Percentiles rank a stretch among this genome's conserved stretches.
phyloP scores from a whole-genome alignment of 2,888 invertebrate species.

The Agrilus mali region DNA sequence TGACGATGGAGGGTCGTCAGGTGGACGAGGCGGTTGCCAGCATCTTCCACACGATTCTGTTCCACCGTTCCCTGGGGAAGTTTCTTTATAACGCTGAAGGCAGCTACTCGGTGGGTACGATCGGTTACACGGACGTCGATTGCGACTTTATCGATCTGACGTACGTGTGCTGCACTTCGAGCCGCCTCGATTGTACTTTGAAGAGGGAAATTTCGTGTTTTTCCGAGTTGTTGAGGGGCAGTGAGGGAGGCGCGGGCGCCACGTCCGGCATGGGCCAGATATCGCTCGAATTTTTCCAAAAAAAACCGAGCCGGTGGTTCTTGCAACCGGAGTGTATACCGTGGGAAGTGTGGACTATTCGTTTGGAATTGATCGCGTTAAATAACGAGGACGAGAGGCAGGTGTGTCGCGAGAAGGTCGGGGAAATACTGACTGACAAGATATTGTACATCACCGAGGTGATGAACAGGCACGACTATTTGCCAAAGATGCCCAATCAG shows the following conservation, averaged over 20 bases:
- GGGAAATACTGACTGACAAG: conserved; percentile 81
- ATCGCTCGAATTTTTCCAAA: conserved; percentile 90
- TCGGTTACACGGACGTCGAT: conserved; percentile 92
- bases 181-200: conserved; percentile 56
- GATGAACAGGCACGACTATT: conserved; percentile 91
- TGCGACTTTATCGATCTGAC: conserved; percentile 98
- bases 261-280: conserved; percentile 65
- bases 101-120: conserved; percentile 89
- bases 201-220: conserved; percentile 67
- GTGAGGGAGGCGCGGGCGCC: conserved; percentile 46
- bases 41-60: conserved; percentile 84
- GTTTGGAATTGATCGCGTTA: conserved; percentile 76
- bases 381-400: conserved; percentile 80
- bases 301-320: conserved; percentile 79
- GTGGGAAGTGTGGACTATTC: conserved; percentile 98
- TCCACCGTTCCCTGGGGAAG: conserved; percentile 83
- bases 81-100: conserved; percentile 90
- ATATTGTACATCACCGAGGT: conserved; percentile 89
- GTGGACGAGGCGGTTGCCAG: conserved; percentile 86
- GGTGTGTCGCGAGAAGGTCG: conserved; percentile 75
- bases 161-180: conserved; percentile 88
- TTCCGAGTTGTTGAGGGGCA: conserved; percentile 63
- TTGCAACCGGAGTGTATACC: conserved; percentile 86
- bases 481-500: conserved; percentile 90
- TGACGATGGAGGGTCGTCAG: conserved; percentile 80